These are phyloP conservation scores for Prolemur simus DNA, from an alignment of 2,113 vertebrate species.

Conservation along the genomic window DNA sequence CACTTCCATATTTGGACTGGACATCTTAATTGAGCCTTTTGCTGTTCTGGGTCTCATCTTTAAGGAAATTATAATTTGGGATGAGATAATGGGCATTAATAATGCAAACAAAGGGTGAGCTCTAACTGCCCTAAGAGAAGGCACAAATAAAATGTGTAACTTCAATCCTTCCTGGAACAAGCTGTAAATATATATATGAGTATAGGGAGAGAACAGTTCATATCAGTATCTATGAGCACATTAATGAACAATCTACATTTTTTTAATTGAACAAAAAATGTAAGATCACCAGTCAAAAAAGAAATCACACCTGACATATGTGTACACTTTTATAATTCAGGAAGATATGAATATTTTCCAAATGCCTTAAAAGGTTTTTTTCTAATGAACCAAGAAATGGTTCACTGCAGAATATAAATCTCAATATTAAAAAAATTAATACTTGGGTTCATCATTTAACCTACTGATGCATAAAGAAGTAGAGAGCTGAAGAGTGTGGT, in stretches of 20 bases:
- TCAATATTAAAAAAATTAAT: not conserved
- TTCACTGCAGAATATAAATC: not conserved
- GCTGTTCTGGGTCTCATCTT: not conserved
- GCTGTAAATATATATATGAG: not conserved
- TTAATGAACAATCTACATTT: not conserved
- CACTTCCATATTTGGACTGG: not conserved
- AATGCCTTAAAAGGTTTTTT: not conserved
- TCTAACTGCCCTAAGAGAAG: not conserved
- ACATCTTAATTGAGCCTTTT: not conserved
- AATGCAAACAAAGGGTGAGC: not conserved
- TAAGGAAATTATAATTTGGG: not conserved
- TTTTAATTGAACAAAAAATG: not conserved
- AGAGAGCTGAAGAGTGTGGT: not conserved
- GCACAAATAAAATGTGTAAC: not conserved
- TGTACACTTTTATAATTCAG: constrained; percentile 29
- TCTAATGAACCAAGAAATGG: not conserved
- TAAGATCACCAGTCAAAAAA: constrained; percentile 12
- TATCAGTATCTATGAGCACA: not conserved
- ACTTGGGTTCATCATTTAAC: not conserved
- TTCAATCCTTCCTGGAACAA: not conserved
- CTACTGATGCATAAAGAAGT: not conserved
- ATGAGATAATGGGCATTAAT: not conserved
- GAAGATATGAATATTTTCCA: constrained; percentile 17
- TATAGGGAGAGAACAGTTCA: not conserved
- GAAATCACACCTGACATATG: not conserved